Base-by-base conservation (phyloP, 1,140 invertebrate species). In the Drosophila fuyamai region DNA sequence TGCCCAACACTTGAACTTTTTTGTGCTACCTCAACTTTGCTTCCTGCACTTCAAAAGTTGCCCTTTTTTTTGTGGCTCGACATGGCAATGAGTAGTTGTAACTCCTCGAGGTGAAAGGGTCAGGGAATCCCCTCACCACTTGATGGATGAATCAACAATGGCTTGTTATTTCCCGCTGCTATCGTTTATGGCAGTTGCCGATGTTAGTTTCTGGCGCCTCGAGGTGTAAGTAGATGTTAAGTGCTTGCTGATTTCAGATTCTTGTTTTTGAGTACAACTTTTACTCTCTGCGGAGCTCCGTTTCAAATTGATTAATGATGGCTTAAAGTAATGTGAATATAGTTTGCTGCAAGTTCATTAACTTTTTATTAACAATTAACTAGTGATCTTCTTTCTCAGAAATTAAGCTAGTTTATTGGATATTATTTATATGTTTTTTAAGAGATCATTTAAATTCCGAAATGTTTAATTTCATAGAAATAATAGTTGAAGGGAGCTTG, bases 1-100 rank as follows among this genome's bases (percentile, higher is more conserved):
- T 76, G 72, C 41, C n/a, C 18, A 76, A 58, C 73, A 76, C 73
- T 76, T 66, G 32, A 67, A 67, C 72, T 58, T 57, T 76, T 76
- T 66, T 46, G 40, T 54, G 53, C 29, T 27, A 58, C 47, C 38
- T 46, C 54, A 75, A 75, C 53, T 75, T 76, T 66, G 73, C 61
- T 60, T 43, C 38, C 55, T 63, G 60, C 55, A 43, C 29, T 53
- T 47, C 48, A 29, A 43, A 76, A 76, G 73, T 76, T 58, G 27
- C 23, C 53, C 27, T 29, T 32, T 35, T 47, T 56, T 56, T 57
- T 9, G 29, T 57, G 47, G 38, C 18, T 47, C 58, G 58, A 56
- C 57, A 56, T 56, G 71, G 66, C 48, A 51, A 40, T 55, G 67
- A 78, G 66, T 79, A 77, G 74, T 54, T 72, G 29, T 47, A 38